phyloP scores from a whole-genome alignment of 37 sponge, comb jelly and placozoan species.

The Crambe crambe region DNA sequence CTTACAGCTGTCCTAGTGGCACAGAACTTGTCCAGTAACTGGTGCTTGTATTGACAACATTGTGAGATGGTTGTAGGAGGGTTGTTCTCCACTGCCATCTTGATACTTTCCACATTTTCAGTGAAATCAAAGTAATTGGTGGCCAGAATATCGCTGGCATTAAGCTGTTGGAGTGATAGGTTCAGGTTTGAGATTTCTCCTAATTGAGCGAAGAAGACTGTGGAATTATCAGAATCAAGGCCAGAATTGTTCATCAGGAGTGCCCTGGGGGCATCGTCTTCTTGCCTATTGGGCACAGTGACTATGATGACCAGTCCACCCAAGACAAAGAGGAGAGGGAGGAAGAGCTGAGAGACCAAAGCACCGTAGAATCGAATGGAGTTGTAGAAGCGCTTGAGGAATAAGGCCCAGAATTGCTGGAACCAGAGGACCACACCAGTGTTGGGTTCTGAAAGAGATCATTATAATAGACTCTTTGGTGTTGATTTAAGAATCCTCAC shows the following conservation, averaged over 20 bases:
- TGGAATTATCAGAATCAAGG: background rate
- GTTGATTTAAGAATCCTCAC: no score
- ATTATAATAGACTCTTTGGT: no score
- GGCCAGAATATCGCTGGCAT: background rate
- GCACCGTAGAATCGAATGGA: constrained; percentile 75
- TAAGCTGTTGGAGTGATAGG: no score
- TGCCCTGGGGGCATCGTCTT: background rate
- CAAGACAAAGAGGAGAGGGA: constrained; percentile 82
- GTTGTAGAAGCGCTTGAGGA: constrained; percentile 88
- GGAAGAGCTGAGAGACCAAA: constrained; percentile 80
- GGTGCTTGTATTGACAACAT: constrained; percentile 65
- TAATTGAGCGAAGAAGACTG: constrained; percentile 4
- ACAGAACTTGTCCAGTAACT: constrained; percentile 80
- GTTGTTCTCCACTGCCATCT: background rate
- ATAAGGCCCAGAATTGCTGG: constrained; percentile 11
- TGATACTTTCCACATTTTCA: background rate
- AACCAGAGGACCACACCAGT: background rate
- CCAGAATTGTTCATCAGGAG: constrained; percentile 17
- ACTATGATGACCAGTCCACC: constrained; percentile 57
- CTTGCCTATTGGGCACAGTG: constrained; percentile 12
- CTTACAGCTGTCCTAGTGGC: constrained; percentile 45
- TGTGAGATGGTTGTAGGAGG: background rate
- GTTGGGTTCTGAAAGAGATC: constrained; percentile 27
- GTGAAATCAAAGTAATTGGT: background rate
- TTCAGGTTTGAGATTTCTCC: background rate